Evolutionary conservation across 2,888 invertebrate species (phyloP).

Genomic region (Ormyrus labotus): DNA sequence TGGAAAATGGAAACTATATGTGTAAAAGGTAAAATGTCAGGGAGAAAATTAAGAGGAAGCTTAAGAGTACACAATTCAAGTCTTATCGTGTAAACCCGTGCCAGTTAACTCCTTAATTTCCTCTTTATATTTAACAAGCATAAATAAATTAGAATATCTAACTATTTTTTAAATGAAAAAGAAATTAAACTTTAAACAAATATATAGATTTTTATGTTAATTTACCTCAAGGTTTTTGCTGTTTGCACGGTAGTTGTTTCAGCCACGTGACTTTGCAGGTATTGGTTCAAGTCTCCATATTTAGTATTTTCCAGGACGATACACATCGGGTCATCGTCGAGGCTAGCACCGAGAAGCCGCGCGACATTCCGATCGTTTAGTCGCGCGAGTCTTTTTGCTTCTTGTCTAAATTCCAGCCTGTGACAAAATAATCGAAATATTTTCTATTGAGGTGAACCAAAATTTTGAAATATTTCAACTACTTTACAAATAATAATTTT

Average conservation of each 20-base stretch:
- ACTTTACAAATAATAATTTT: background rate
- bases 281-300: slow-evolving; percentile 90
- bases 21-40: too few species aligned
- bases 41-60: too few species aligned
- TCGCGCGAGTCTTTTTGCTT: slow-evolving; percentile 83
- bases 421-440: slow-evolving; percentile 5
- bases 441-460: too few species aligned
- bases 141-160: background rate
- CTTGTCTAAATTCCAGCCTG: slow-evolving; percentile 84
- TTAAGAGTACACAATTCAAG: too few species aligned
- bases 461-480: too few species aligned
- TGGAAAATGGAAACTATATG: too few species aligned
- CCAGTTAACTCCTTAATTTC: too few species aligned
- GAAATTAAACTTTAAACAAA: background rate
- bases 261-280: slow-evolving; percentile 87
- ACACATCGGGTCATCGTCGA: slow-evolving; percentile 84
- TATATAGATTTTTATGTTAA: background rate
- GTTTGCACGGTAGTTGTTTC: slow-evolving; percentile 82
- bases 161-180: background rate
- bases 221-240: slow-evolving; percentile 84
- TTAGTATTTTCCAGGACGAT: slow-evolving; percentile 87
- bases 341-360: slow-evolving; percentile 84
- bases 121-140: too few species aligned
- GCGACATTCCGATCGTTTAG: slow-evolving; percentile 85
- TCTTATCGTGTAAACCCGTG: too few species aligned